Base-by-base conservation (phyloP, 2,797 vertebrate genomes). In the Pterois miles region DNA sequence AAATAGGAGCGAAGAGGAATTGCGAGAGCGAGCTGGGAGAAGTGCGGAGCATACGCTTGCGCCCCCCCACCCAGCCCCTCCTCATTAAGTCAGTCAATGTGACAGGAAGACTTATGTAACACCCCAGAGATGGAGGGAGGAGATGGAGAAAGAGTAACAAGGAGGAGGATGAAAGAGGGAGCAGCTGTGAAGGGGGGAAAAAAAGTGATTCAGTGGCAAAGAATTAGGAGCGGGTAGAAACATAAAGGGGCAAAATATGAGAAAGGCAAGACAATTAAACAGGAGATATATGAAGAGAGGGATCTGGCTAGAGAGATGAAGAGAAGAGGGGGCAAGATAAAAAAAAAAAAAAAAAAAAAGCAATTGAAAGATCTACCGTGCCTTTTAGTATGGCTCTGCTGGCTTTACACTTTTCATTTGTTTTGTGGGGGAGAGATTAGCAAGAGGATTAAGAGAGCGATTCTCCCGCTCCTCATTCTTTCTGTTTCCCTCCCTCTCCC, bases 321-420 rank as follows among this genome's bases (percentile, higher is more conserved):
- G 81, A 76, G 48, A 40, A 80, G 59, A 46, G 34, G 27, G 33
- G 60, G 16, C 25, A 25, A 81, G 77, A 81, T 76, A 79, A 92
- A 89, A 89, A 43, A 78, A 92, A 89, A 91, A 89, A 79, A 92
- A 89, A 89, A 43, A 78, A 92, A 89, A 91, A 89, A 90, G 81
- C 71, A 87, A 86, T 89, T 90, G 83, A 82, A 92, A 86, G 88
- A 91, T 79, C 85, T 95, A 82, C 90, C 82, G 89, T 95, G 92
- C 93, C 86, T 94, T 96, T 92, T 93, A 94, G 93, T 91, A 91
- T 89, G 89, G 89, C 89, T 91, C 91, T 89, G 94, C 94, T 94
- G 93, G 92, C 93, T 96, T 96, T 94, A 91, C 92, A 93, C 91
- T 95, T 96, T 96, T 95, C 94, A 93, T 94, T 96, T 96, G 95